These are phyloP conservation scores for Hirtodrosophila cameraria DNA, from an alignment of 2,888 invertebrate species.

Conservation along the genomic window DNA sequence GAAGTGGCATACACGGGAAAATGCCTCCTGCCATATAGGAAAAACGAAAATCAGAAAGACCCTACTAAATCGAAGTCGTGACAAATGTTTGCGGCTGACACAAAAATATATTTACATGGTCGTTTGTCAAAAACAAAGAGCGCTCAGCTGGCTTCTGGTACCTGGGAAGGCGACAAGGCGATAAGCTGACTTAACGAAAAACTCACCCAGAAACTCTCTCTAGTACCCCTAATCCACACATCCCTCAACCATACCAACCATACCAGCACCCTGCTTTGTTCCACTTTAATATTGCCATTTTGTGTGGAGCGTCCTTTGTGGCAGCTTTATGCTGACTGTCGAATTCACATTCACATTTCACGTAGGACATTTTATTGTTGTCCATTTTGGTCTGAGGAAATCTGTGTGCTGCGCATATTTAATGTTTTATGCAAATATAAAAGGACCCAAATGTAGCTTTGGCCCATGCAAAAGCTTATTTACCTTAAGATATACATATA, in stretches of 20 bases:
- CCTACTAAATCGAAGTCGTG: conserved; percentile 49
- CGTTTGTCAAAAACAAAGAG: conserved; percentile 72
- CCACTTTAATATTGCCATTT: conserved; percentile 55
- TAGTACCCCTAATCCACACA: no score
- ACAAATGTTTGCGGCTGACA: conserved; percentile 63
- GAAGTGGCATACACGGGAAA: conserved; percentile 6
- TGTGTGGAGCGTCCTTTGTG: conserved; percentile 45
- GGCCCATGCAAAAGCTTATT: conserved; percentile 60
- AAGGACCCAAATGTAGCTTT: conserved; percentile 34
- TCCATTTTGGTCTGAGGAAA: conserved; percentile 47
- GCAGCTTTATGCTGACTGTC: conserved; percentile 60
- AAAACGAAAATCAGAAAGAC: neutral
- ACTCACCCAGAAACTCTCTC: no score
- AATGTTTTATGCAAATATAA: conserved; percentile 76
- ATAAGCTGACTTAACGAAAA: conserved; percentile 26
- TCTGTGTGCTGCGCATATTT: conserved; percentile 72
- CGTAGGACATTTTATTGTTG: conserved; percentile 67
- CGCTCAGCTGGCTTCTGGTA: conserved; percentile 44
- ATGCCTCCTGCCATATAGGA: neutral
- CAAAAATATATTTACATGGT: conserved; percentile 66
- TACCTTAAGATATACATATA: conserved; percentile 40
- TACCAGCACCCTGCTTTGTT: no score
- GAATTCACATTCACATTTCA: conserved; percentile 44
- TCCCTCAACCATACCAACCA: no score
- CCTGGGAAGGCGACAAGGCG: conserved; percentile 62